A percentile compares a stretch with the other conserved stretches of the same genome.
These are phyloP conservation scores for Tetramorium simillimum DNA, from an alignment of 1,140 invertebrate genomes.

Conservation along the genomic window DNA sequence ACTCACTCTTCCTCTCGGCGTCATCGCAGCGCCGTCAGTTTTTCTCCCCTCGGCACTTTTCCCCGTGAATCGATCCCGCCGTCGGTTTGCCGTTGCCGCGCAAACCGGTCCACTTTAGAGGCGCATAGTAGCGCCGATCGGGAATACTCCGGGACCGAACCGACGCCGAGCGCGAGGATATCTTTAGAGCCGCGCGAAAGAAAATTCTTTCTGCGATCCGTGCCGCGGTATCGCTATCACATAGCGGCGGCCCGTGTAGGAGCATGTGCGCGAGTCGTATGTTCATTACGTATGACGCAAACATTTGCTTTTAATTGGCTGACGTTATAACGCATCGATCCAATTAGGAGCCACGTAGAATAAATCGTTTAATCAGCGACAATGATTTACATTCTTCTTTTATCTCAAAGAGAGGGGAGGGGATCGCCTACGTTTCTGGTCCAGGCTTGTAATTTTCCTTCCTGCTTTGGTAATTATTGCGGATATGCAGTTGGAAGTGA, in stretches of 20 bases:
- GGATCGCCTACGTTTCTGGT: conserved; percentile 4
- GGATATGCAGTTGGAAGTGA: neutral
- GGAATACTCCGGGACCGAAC: neutral
- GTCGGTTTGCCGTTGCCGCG: neutral
- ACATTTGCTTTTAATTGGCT: conserved; percentile 79
- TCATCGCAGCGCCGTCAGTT: neutral
- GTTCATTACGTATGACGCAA: conserved; percentile 76
- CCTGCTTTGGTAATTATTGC: conserved; percentile 42
- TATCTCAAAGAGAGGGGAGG: conserved; percentile 6
- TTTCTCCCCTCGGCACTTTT: conserved; percentile 11
- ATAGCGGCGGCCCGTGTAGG: neutral
- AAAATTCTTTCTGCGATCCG: conserved; percentile 20
- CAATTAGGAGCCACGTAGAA: conserved; percentile 79
- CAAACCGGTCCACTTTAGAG: conserved; percentile 63
- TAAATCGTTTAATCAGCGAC: conserved; percentile 81
- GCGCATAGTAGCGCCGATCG: conserved; percentile 44
- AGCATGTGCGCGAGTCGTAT: conserved; percentile 27
- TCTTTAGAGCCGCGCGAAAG: conserved; percentile 6
- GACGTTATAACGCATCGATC: conserved; percentile 78
- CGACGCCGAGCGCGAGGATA: neutral
- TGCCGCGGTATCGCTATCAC: neutral
- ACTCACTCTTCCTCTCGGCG: neutral
- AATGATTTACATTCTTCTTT: conserved; percentile 79
- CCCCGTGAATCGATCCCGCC: conserved; percentile 58
- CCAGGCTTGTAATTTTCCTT: conserved; percentile 69